Base-by-base conservation (phyloP, 2,888 invertebrate genomes). In the Campopleginae sp. region DNA sequence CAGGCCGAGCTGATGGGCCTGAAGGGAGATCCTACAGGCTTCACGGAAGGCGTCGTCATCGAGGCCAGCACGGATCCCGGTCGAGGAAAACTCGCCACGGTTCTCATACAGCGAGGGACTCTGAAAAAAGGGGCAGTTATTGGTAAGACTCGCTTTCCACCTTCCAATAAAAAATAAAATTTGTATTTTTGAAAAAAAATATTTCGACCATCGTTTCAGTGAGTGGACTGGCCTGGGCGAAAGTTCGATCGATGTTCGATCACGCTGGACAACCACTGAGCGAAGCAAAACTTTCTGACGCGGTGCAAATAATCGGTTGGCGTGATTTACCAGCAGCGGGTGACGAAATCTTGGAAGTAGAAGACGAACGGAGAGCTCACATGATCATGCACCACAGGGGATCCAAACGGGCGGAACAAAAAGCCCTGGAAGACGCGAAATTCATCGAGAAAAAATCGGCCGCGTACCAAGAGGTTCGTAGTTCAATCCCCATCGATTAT, bases 221-320 rank as follows among this genome's bases (percentile, higher is more conserved):
- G 0, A 97, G 98, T 38, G 99, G 98, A 0, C 94, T 95, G 6
- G 96, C 97, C 0, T 97, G 97, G 96, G 98, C 96, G 1, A 98
- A 97, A 95, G 97, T 97, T 0, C 95, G 98, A 63, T 95, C 96
- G 4, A 95, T 99, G 93, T 96, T 96, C 90, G 96, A 98, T 92
- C 97, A 98, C 77, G 95, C 96, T 46, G 98, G 98, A 0, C 94
- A 94, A 2, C 93, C 95, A 0, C 86, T 98, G 1, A 94, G 94
- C 8, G 94, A 95, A 89, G 98, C 97, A 0, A 94, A 95, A n/a
- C 98, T 98, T 0, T 96, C 97, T 0, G 96, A 96, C 1, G 97
- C 99, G 0, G 98, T 96, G 0, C 97, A 97, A 92, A 96, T 99
- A 72, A 95, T 97, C 71, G 99, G 99, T 4, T 99, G 99, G 99